Base-by-base conservation (phyloP, 1,140 invertebrate species). In the Drosophila saltans region DNA sequence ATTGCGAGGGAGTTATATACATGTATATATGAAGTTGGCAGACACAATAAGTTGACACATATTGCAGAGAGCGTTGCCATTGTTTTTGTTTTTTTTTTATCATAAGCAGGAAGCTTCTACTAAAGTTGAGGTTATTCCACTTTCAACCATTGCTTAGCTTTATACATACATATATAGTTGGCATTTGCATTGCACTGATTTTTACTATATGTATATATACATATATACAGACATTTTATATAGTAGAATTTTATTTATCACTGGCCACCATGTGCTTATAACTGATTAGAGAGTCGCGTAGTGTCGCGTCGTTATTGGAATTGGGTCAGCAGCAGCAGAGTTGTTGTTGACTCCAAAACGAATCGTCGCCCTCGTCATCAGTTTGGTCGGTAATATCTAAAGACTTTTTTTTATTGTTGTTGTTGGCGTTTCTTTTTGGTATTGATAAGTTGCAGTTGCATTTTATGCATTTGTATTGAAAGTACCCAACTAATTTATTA, bases 271-370 rank as follows among this genome's bases (percentile, higher is more conserved):
- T 75, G 36, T 75, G 36, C 43, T 66, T 16, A 63, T 72, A 75
- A n/a, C 75, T 67, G 75, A 78, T 78, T 78, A 76, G 73, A 67
- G 75, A 78, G 68, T 78, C 75, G 68, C 74, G 68, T 74, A 74
- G 75, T 71, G 73, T 61, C 52, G 72, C 56, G 76, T 55, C 65
- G 48, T 56, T 60, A 62, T 48, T 40, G 57, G 60, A 84, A 85
- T 63, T 81, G 81, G 81, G 70, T 78, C 81, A 85, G 33, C 81
- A 85, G 33, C 41, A 72, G 33, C 41, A 16, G 63, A 79, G 64
- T 70, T 72, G 64, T 70, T 72, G 69, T 82, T 70, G 76, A 82
- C 68, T 72, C 48, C 16, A 16, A 66, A 56, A 69, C 45, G 65
- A 48, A 48, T 40, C 57, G 33, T 56, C 55, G 28, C 11, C 10